Base-by-base conservation (phyloP, 1,140 invertebrate species). In the Lepidurus arcticus region DNA sequence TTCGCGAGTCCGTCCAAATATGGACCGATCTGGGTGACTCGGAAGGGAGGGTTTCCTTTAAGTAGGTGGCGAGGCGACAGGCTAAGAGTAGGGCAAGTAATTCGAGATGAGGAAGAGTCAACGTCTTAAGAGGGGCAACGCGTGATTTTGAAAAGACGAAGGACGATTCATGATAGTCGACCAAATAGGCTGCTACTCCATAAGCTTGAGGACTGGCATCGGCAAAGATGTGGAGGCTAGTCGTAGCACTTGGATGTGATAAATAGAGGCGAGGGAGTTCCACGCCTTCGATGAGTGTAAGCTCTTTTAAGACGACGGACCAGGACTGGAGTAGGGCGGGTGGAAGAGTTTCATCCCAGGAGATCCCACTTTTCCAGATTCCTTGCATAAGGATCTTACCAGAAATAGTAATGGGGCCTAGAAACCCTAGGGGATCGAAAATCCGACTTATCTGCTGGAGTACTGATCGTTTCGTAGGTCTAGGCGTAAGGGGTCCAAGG, bases 41-140 rank as follows among this genome's bases (percentile, higher is more conserved):
- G 21, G n/a, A 16, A 80, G 76, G 13, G 44, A 76, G 44, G 73
- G 4, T 65, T 21, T 65, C n/a, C 79, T 73, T 11, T 43, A n/a
- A 9, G 45, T 21, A 16, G 65, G 76, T 26, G 82, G 26, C 26
- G 79, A 77, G 1, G 81, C 81, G 11, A 79, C 79, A 6, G 81
- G 24, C 13, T 82, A 76, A 75, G n/a, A n/a, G n/a, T n/a, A n/a
- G n/a, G n/a, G n/a, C n/a, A n/a, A n/a, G n/a, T n/a, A n/a, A n/a
- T n/a, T 83, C 82, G 11, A 83, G 74, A 44, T 80, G 73, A 1
- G 82, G 82, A 42, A 83, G 81, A 26, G 81, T 83, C 11, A 82
- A 53, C 9, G 65, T 44, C 73, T 81, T 80, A 4, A 82, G 26
- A 13, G 82, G 82, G 1, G 81, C 78, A 7, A 83, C 81, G 76